phyloP scores from a whole-genome alignment of 2,113 vertebrate genomes.

The Bungarus multicinctus region DNA sequence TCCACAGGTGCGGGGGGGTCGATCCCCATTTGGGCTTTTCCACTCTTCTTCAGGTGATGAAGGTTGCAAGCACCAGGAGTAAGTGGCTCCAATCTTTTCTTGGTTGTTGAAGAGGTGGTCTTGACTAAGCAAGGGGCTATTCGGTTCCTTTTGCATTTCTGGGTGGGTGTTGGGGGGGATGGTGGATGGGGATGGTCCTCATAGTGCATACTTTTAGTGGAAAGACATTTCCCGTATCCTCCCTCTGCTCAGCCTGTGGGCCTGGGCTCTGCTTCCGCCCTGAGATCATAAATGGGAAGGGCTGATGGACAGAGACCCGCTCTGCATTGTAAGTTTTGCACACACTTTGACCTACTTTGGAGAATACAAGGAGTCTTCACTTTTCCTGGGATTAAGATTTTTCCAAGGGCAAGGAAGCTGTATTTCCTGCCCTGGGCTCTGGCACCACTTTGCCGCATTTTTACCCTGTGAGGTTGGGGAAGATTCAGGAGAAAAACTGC shows the following conservation, averaged over 20 bases:
- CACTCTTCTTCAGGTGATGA: not conserved
- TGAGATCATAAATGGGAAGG: not conserved
- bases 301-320: not conserved
- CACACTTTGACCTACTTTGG: not conserved
- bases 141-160: slow-evolving; percentile 19
- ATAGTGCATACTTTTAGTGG: accelerated
- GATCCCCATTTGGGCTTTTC: not conserved
- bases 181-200: not conserved
- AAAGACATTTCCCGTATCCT: not conserved
- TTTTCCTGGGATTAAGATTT: not conserved
- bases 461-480: not conserved
- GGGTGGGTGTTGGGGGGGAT: not conserved
- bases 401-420: not conserved
- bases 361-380: not conserved
- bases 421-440: not conserved
- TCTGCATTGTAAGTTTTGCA: not conserved
- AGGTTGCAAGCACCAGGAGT: not conserved
- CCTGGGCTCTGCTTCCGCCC: not conserved
- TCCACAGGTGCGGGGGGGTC: not conserved
- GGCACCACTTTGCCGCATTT: not conserved
- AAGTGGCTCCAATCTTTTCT: not conserved
- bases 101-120: slow-evolving; percentile 13
- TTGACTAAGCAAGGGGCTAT: not conserved
- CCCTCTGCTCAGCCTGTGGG: not conserved
- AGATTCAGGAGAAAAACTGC: not conserved